Conservation (phyloP, 2,113 vertebrate species). For the Panthera uncia region DNA sequence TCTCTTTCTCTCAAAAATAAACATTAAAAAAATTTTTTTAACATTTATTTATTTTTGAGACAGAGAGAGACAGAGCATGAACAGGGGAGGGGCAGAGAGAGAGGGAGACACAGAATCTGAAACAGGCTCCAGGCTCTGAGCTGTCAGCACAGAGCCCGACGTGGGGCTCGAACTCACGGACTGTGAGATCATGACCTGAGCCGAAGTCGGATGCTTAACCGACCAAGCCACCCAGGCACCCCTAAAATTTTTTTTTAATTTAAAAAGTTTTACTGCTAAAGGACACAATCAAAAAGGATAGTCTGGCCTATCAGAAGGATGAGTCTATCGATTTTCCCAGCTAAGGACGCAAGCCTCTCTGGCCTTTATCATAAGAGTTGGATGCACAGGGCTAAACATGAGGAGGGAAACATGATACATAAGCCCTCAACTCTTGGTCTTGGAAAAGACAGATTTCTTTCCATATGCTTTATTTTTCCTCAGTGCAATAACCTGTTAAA, state of each 20-base stretch:
- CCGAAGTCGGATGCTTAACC: too few species aligned
- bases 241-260: background rate
- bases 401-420: background rate
- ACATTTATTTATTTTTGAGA: too few species aligned
- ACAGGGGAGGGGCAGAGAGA: too few species aligned
- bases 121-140: too few species aligned
- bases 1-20: too few species aligned
- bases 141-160: too few species aligned
- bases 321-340: background rate
- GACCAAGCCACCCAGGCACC: too few species aligned
- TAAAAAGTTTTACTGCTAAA: conserved; percentile 34
- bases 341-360: background rate
- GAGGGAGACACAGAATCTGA: too few species aligned
- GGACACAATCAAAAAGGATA: background rate
- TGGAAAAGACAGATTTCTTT: conserved; percentile 39
- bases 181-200: too few species aligned
- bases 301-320: background rate
- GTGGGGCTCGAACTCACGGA: too few species aligned
- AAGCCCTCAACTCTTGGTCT: background rate
- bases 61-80: too few species aligned
- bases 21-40: too few species aligned
- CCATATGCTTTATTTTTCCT: conserved; percentile 5
- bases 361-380: background rate
- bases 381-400: background rate
- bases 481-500: conserved; percentile 12